Conservation (phyloP, 2,888 invertebrate species). For the Xylota sylvarum region DNA sequence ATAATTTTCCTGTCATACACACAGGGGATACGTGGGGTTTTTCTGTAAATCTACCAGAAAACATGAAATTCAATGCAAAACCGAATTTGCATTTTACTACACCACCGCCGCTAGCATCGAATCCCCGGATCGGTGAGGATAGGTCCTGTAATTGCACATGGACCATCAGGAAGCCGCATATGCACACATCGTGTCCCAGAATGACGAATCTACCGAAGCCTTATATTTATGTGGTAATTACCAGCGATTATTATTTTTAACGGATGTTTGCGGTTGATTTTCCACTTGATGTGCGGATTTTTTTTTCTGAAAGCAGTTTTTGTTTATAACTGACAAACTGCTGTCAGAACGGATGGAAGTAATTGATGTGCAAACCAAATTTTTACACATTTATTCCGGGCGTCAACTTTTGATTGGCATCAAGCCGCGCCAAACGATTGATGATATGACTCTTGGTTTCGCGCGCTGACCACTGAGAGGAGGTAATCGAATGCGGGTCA, state of each 20-base stretch:
- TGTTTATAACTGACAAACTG: not conserved
- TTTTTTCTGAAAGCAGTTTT: not conserved
- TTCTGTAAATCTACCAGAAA: conserved; percentile 63
- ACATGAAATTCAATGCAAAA: conserved; percentile 54
- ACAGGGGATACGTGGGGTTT: conserved; percentile 25
- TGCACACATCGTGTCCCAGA: conserved; percentile 32
- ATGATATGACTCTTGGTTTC: not conserved
- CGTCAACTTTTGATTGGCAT: not conserved
- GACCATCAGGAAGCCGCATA: conserved; percentile 25
- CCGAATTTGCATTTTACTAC: conserved; percentile 53
- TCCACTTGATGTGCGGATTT: conserved; percentile 36
- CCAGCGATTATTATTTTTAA: conserved; percentile 65
- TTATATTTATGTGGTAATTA: conserved; percentile 60
- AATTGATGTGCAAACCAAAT: not conserved
- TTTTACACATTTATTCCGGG: not conserved
- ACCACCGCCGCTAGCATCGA: not conserved
- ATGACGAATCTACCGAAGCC: conserved; percentile 44
- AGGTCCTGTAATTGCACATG: conserved; percentile 20
- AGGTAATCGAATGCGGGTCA: not conserved
- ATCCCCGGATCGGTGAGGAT: not conserved
- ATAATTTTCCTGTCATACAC: conserved; percentile 71
- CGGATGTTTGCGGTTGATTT: conserved; percentile 71
- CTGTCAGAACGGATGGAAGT: not conserved
- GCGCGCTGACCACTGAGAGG: not conserved
- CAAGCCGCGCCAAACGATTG: not conserved